Evolutionary conservation across 2,797 vertebrate genomes (phyloP).

Genomic region (Enteromius paludinosus): DNA sequence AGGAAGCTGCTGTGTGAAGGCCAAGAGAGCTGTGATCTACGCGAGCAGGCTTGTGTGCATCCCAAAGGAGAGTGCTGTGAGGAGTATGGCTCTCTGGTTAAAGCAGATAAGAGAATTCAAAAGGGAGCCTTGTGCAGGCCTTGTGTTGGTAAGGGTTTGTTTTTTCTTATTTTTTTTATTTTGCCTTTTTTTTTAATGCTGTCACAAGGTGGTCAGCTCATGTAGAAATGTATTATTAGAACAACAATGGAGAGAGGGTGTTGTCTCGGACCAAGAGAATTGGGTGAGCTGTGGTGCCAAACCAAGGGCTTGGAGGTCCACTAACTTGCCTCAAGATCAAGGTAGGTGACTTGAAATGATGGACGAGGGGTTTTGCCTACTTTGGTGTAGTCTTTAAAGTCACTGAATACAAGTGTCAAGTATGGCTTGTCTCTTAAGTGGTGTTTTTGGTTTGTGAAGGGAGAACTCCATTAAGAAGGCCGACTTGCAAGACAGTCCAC

Average conservation of each 20-base stretch:
- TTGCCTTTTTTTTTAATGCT: background rate
- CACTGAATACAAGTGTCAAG: background rate
- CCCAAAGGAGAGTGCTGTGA: constrained; percentile 54
- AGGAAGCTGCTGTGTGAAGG: constrained; percentile 41
- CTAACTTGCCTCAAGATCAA: constrained; percentile 63
- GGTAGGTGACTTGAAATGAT: constrained; percentile 37
- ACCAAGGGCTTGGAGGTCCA: constrained; percentile 58
- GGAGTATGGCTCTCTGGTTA: constrained; percentile 41
- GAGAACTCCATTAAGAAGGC: constrained; percentile 52
- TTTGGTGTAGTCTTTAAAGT: background rate
- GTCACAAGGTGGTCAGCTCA: background rate
- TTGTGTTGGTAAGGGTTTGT: background rate
- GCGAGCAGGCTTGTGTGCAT: constrained; percentile 42
- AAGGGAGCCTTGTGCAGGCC: constrained; percentile 48
- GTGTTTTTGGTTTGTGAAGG: constrained; percentile 1
- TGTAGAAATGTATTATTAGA: constrained; percentile 30
- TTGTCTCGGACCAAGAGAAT: constrained; percentile 57
- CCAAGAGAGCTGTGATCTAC: constrained; percentile 25
- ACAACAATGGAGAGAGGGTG: constrained; percentile 41
- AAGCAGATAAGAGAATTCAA: constrained; percentile 52
- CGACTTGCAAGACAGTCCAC: constrained; percentile 58
- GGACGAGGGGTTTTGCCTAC: fast-evolving
- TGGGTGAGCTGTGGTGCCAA: constrained; percentile 58
- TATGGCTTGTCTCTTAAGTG: background rate
- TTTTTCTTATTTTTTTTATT: background rate